phyloP scores from a whole-genome alignment of 2,888 invertebrate genomes.

The Lampropteryx suffumata region DNA sequence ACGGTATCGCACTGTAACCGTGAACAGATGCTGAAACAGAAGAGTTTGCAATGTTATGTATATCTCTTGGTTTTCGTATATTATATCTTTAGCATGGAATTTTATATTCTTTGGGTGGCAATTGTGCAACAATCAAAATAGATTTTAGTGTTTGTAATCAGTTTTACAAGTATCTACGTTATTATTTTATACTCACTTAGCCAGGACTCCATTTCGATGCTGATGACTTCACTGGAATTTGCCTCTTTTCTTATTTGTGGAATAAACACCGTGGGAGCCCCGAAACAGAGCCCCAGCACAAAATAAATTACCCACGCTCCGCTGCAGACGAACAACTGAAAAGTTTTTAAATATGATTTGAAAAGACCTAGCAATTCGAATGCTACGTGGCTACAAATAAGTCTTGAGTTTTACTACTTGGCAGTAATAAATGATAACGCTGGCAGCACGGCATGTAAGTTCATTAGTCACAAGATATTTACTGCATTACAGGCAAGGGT shows the following conservation, averaged over 20 bases:
- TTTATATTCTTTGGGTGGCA: background rate
- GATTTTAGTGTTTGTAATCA: background rate
- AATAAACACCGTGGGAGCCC: constrained; percentile 53
- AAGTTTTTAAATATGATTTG: constrained; percentile 21
- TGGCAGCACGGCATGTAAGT: constrained; percentile 9
- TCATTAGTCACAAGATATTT: constrained; percentile 3
- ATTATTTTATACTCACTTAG: constrained; percentile 42
- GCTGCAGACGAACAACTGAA: constrained; percentile 47
- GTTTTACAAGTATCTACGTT: background rate
- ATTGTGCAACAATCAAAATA: too few species aligned
- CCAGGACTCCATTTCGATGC: constrained; percentile 54
- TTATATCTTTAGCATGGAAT: constrained; percentile 1
- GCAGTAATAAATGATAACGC: constrained; percentile 21
- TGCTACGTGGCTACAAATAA: constrained; percentile 17
- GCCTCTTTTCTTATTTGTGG: constrained; percentile 49
- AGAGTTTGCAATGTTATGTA: constrained; percentile 12
- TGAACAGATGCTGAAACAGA: constrained; percentile 49
- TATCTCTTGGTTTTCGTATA: constrained; percentile 6
- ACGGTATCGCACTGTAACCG: constrained; percentile 47
- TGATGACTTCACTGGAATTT: constrained; percentile 41
- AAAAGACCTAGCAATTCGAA: constrained; percentile 22
- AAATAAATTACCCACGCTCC: constrained; percentile 46
- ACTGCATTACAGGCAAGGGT: too few species aligned
- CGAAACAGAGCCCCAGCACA: constrained; percentile 48
- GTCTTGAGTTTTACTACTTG: constrained; percentile 17